Percentiles rank a stretch among this genome's conserved stretches.
These are phyloP conservation scores for Bagarius yarrelli DNA, from an alignment of 2,113 vertebrate species.

Conservation along the genomic window DNA sequence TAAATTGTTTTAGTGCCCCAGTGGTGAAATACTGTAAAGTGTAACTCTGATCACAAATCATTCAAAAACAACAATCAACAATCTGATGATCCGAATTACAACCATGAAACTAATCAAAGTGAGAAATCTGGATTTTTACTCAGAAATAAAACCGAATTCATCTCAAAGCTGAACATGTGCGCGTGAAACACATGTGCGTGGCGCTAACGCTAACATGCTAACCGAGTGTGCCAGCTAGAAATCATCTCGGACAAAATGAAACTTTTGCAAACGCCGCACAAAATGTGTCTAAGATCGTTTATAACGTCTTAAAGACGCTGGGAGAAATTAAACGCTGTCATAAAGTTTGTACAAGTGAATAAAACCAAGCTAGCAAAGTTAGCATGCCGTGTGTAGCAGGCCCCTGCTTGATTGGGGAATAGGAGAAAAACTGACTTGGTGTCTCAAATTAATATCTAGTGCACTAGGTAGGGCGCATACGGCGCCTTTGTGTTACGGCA, in stretches of 20 bases:
- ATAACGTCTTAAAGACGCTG: not conserved
- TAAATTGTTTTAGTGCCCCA: too few species aligned
- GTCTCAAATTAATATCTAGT: not conserved
- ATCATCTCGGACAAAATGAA: not conserved
- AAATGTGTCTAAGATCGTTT: not conserved
- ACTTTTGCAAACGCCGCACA: not conserved
- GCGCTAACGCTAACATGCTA: constrained; percentile 26
- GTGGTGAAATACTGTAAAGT: too few species aligned
- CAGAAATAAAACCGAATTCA: not conserved
- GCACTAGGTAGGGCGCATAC: not conserved
- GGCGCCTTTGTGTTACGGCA: not conserved
- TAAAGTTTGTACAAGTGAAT: not conserved
- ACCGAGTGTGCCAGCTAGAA: not conserved
- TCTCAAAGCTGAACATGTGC: constrained; percentile 6
- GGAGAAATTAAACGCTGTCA: not conserved
- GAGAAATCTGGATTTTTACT: too few species aligned
- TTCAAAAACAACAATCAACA: too few species aligned
- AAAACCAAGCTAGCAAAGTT: not conserved
- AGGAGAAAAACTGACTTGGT: not conserved
- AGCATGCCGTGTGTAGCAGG: constrained; percentile 5
- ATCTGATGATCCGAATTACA: too few species aligned
- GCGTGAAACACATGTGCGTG: constrained; percentile 25
- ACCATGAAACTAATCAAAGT: too few species aligned
- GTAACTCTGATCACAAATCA: too few species aligned
- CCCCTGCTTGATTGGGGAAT: not conserved